phyloP scores from a whole-genome alignment of 37 sponge, comb jelly and placozoan species.

The Theonella swinhoei region DNA sequence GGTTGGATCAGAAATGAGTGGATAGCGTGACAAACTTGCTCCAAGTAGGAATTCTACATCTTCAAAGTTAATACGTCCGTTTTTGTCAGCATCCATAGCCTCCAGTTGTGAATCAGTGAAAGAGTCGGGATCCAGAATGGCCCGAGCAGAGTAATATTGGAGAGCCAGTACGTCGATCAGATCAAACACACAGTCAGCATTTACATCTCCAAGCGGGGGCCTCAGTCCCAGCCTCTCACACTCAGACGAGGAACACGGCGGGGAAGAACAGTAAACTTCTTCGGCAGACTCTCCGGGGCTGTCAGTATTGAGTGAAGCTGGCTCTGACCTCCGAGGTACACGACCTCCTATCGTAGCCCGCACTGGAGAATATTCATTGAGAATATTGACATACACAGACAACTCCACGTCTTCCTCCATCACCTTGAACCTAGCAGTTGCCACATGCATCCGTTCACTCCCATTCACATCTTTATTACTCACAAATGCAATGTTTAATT shows the following conservation, averaged over 20 bases:
- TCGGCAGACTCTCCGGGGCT: background rate
- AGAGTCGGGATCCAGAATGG: background rate
- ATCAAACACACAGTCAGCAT: constrained; percentile 72
- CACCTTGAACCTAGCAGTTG: constrained; percentile 12
- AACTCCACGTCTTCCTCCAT: constrained; percentile 9
- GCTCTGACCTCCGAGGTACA: constrained; percentile 3
- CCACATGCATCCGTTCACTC: constrained; percentile 37
- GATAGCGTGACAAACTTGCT: constrained; percentile 36
- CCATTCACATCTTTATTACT: background rate
- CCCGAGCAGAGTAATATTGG: background rate
- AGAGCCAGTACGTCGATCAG: constrained; percentile 50
- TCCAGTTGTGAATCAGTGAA: constrained; percentile 27
- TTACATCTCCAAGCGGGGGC: constrained; percentile 42
- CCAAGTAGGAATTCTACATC: constrained; percentile 52
- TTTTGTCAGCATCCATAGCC: constrained; percentile 72
- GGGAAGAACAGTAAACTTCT: constrained; percentile 4
- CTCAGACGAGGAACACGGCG: constrained; percentile 29
- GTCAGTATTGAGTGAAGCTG: constrained; percentile 15
- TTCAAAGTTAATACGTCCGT: constrained; percentile 39
- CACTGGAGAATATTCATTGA: constrained; percentile 7
- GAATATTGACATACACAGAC: constrained; percentile 4
- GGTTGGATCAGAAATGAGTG: constrained; percentile 41
- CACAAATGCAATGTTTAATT: constrained; percentile 27
- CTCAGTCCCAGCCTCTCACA: constrained; percentile 1
- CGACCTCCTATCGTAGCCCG: constrained; percentile 36